Evolutionary conservation across 2,797 vertebrate species (phyloP).

Genomic region (Setipinna tenuifilis): DNA sequence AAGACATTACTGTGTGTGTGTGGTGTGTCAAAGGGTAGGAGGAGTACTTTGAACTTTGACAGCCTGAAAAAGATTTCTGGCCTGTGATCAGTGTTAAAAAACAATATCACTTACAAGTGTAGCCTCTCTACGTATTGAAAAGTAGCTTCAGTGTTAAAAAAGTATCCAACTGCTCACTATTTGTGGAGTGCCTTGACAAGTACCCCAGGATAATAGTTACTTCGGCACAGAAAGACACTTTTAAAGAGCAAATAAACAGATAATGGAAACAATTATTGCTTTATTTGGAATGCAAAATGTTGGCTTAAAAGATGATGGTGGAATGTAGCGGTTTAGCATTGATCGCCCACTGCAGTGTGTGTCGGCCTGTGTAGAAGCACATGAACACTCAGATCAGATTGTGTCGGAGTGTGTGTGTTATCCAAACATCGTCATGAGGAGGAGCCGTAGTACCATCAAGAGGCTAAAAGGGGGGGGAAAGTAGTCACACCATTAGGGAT

Average conservation of each 20-base stretch:
- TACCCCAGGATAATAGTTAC: too few species aligned
- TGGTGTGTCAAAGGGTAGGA: too few species aligned
- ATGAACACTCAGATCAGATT: conserved; percentile 45
- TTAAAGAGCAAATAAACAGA: neutral
- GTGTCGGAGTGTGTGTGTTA: neutral
- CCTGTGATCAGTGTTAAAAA: too few species aligned
- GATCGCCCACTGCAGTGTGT: neutral
- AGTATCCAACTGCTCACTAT: too few species aligned
- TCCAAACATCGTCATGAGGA: conserved; percentile 69
- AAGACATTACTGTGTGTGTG: too few species aligned
- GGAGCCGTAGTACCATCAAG: conserved; percentile 87
- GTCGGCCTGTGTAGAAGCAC: neutral
- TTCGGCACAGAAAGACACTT: too few species aligned
- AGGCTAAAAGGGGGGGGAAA: conserved; percentile 75
- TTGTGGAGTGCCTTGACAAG: too few species aligned
- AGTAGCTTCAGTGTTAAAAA: too few species aligned
- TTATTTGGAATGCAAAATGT: conserved; percentile 49
- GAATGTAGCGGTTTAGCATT: neutral
- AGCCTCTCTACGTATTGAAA: too few species aligned
- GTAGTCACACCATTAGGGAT: conserved; percentile 8
- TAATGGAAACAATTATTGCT: neutral
- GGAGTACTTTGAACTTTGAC: too few species aligned
- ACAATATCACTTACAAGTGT: too few species aligned
- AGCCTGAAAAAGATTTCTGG: too few species aligned
- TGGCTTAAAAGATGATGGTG: neutral